Conservation (phyloP, 2,113 vertebrate genomes). For the Uria lomvia region DNA sequence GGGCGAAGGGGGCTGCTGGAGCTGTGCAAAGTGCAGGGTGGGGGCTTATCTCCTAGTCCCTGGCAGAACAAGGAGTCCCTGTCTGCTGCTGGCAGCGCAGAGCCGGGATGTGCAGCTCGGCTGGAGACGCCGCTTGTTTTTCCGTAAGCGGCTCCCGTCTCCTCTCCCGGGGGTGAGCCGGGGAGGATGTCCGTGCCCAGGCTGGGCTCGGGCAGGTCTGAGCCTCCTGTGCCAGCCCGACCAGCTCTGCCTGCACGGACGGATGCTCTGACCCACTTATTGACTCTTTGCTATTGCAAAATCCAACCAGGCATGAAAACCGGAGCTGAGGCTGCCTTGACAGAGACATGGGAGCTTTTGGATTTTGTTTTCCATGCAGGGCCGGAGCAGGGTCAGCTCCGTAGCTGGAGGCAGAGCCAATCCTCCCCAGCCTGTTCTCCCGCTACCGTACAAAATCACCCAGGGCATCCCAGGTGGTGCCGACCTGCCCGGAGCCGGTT, state of each 20-base stretch:
- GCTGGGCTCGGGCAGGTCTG: not conserved
- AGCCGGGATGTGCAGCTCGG: not conserved
- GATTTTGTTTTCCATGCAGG: not conserved
- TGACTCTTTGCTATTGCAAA: not conserved
- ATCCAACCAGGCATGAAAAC: conserved; percentile 17
- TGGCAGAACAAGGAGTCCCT: conserved; percentile 3
- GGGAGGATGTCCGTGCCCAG: rapidly evolving
- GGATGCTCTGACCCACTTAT: conserved; percentile 38
- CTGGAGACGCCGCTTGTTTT: not conserved
- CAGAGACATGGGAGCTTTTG: not conserved
- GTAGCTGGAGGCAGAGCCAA: not conserved
- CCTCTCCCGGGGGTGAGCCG: not conserved
- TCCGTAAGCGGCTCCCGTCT: not conserved
- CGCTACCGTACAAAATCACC: not conserved
- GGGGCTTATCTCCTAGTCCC: not conserved
- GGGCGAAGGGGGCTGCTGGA: not conserved
- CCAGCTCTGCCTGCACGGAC: not conserved
- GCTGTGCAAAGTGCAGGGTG: not conserved
- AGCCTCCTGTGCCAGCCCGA: not conserved
- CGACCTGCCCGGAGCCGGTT: not conserved
- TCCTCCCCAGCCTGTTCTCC: not conserved
- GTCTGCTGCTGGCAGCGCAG: not conserved
- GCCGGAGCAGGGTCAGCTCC: not conserved
- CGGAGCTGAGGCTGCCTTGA: not conserved
- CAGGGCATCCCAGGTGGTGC: not conserved